Base-by-base conservation (phyloP, 1,140 invertebrate genomes). In the Homarus americanus region DNA sequence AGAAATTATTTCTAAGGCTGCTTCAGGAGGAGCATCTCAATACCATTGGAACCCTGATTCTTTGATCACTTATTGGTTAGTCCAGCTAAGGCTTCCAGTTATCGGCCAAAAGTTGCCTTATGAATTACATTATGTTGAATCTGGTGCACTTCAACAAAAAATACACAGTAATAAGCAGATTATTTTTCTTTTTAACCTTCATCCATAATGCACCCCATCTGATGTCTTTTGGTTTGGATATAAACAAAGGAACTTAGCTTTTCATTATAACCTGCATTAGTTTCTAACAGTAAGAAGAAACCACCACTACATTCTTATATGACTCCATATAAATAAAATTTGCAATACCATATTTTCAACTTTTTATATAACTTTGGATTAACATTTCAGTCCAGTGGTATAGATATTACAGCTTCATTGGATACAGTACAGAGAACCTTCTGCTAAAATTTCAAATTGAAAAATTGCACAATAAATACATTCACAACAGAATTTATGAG, bases 401-500 rank as follows among this genome's bases (percentile, higher is more conserved):
- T 49, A 49, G 44, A 15, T 17, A 3, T 82, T 63, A 34, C n/a
- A 82, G n/a, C 12, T 63, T 63, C 28, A 82, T 36, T 63, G 24
- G 79, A 36, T 4, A 63, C 24, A 24, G 28, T 12, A 80, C 20
- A 40, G 20, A 76, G 4, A 82, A 38, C 32, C 53, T 69, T 24
- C 63, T 69, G 32, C 5, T 32, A 69, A 9, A 69, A 69, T 49
- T 17, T 41, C 24, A 41, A 72, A 38, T 41, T 32, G 40, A 44
- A 28, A 72, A 84, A 49, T 20, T 49, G 32, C 83, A 73, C 83
- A 85, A 75, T 85, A 73, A 44, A 75, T 85, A 73, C 83, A 73
- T 73, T 85, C 72, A 75, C 83, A 75, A 36, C 83, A 85, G 15
- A 49, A 49, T 73, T 75, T 49, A 34, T 7, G 24, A 28, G n/a